Conservation (phyloP, 1,140 invertebrate genomes). For the Belonocnema kinseyi region DNA sequence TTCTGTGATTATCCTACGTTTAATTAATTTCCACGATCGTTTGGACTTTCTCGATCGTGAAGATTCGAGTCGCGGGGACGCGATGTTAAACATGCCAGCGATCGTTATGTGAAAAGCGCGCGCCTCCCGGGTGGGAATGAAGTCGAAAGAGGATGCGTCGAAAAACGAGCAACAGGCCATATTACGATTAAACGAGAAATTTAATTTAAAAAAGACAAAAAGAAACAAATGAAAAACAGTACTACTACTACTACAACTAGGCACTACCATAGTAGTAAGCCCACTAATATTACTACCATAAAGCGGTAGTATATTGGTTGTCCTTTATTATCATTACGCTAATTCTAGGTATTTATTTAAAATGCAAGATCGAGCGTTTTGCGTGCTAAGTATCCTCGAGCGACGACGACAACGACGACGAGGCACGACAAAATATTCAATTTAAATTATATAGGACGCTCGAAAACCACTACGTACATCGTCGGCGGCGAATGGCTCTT, state of each 20-base stretch:
- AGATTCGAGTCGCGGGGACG: slow-evolving; percentile 53
- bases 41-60: slow-evolving; percentile 40
- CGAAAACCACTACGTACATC: neutral
- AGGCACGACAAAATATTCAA: slow-evolving; percentile 27
- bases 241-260: slow-evolving; percentile 66
- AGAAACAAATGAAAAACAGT: slow-evolving; percentile 51
- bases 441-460: slow-evolving; percentile 26
- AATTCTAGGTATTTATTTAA: slow-evolving; percentile 69
- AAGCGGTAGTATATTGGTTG: slow-evolving; percentile 67
- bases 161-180: slow-evolving; percentile 61
- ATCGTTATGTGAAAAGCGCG: slow-evolving; percentile 34
- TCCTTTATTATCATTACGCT: slow-evolving; percentile 66
- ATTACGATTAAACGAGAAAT: slow-evolving; percentile 68
- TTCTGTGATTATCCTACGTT: slow-evolving; percentile 77
- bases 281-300: slow-evolving; percentile 70
- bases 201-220: slow-evolving; percentile 31
- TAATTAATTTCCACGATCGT: slow-evolving; percentile 71
- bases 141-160: slow-evolving; percentile 30
- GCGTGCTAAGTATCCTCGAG: slow-evolving; percentile 62
- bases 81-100: slow-evolving; percentile 20
- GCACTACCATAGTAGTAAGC: slow-evolving; percentile 68
- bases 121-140: slow-evolving; percentile 2
- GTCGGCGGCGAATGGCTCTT: slow-evolving; percentile 22
- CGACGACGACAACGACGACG: slow-evolving; percentile 41
- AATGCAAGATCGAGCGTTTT: slow-evolving; percentile 51